Evolutionary conservation across 2,888 invertebrate genomes (phyloP).

Genomic region (Drosophila aldrichi): DNA sequence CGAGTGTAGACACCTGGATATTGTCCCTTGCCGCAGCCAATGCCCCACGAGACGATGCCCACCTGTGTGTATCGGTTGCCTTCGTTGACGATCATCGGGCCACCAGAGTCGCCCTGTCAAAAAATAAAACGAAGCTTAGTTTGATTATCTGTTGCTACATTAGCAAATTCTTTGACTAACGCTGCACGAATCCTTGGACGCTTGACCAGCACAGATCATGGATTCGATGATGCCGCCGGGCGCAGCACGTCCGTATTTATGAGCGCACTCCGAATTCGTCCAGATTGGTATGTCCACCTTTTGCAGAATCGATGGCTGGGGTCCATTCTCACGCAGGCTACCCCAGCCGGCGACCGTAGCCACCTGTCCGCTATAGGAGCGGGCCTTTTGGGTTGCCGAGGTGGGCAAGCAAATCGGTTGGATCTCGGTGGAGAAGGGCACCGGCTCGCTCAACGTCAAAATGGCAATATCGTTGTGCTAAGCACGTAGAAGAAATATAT

Average conservation of each 20-base stretch:
- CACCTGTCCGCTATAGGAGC: conserved; percentile 89
- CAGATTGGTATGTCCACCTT: conserved; percentile 94
- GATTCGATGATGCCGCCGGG: conserved; percentile 94
- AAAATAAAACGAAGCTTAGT: background rate
- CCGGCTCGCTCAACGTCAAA: conserved; percentile 91
- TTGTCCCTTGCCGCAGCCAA: conserved; percentile 95
- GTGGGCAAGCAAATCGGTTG: conserved; percentile 92
- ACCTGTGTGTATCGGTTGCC: conserved; percentile 92
- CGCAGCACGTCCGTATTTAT: conserved; percentile 93
- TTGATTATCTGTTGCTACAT: background rate
- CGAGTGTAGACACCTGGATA: conserved; percentile 96
- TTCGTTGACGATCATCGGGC: conserved; percentile 93
- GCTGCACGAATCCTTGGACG: conserved; percentile 94
- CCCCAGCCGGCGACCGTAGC: conserved; percentile 96
- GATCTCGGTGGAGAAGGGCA: conserved; percentile 89
- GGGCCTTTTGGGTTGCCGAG: conserved; percentile 82
- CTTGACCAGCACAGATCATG: conserved; percentile 95
- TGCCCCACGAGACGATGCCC: conserved; percentile 96
- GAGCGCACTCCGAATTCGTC: conserved; percentile 91
- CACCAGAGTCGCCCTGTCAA: conserved; percentile 93
- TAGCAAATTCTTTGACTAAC: conserved; percentile 87
- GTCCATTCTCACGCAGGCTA: conserved; percentile 89
- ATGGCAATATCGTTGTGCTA: conserved; percentile 94
- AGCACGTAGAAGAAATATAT: background rate
- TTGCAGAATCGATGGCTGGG: conserved; percentile 92